A percentile compares a stretch with the other conserved stretches of the same genome.
These are phyloP conservation scores for Aricia agestis DNA, from an alignment of 1,140 invertebrate species.

Conservation along the genomic window DNA sequence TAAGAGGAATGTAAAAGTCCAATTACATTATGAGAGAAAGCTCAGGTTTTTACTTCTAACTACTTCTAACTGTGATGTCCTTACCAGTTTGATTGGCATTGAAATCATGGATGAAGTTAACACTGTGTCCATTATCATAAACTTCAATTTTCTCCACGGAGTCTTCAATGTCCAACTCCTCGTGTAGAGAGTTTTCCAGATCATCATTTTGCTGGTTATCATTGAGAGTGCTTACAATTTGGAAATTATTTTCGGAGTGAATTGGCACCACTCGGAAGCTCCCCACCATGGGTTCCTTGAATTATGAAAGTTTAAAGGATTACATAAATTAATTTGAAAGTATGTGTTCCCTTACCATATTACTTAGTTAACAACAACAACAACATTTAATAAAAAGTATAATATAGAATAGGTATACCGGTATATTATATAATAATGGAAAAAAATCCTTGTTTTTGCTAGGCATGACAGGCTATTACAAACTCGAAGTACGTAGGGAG, in stretches of 20 bases:
- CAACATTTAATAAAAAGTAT: too few species aligned
- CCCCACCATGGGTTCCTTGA: not conserved
- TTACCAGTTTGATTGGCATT: slow-evolving; percentile 85
- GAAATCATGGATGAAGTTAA: slow-evolving; percentile 94
- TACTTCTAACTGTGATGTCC: not conserved
- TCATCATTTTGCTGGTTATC: slow-evolving; percentile 28
- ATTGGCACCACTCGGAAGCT: slow-evolving; percentile 40
- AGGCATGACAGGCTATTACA: too few species aligned
- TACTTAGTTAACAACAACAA: not conserved
- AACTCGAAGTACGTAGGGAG: too few species aligned
- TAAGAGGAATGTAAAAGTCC: too few species aligned
- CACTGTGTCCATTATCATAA: slow-evolving; percentile 85
- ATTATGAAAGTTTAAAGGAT: not conserved
- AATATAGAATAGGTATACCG: too few species aligned
- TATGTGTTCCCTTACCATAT: not conserved
- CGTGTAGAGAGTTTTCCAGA: slow-evolving; percentile 42
- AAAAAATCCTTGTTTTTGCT: too few species aligned
- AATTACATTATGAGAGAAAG: too few species aligned
- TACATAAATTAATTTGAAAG: not conserved
- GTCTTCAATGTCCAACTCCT: slow-evolving; percentile 52
- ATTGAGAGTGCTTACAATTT: slow-evolving; percentile 45
- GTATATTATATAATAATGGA: too few species aligned
- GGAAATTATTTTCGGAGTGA: slow-evolving; percentile 40
- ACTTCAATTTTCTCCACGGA: slow-evolving; percentile 77
- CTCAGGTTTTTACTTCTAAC: not conserved